Evolutionary conservation across 1,140 invertebrate species (phyloP).

Genomic region (Notospermus geniculatus): DNA sequence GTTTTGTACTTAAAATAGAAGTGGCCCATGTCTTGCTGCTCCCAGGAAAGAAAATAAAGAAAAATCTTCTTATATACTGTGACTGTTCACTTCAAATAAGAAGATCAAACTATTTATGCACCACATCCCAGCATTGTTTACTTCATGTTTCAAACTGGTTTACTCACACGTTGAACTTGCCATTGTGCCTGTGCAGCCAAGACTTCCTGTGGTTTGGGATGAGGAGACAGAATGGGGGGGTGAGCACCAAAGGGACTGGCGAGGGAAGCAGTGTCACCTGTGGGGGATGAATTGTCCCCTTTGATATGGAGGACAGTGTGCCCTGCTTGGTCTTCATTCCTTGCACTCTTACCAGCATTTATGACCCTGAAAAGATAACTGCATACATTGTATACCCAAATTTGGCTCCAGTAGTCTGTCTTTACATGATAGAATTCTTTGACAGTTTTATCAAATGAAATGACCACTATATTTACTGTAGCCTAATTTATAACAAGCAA

Average conservation of each 20-base stretch:
- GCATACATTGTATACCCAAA: constrained; percentile 4
- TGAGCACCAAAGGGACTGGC: neutral
- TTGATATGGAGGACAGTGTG: constrained; percentile 7
- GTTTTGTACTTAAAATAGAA: too few species aligned
- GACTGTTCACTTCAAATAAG: too few species aligned
- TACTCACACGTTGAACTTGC: too few species aligned
- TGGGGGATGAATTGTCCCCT: neutral
- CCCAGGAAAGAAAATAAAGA: too few species aligned
- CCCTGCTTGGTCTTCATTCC: constrained; percentile 78
- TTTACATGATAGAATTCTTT: constrained; percentile 43
- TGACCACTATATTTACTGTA: too few species aligned
- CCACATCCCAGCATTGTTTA: too few species aligned
- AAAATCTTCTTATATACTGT: too few species aligned
- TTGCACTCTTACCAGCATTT: constrained; percentile 77
- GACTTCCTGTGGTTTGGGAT: neutral
- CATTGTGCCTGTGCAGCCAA: neutral
- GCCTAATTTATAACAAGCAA: too few species aligned
- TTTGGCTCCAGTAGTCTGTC: neutral
- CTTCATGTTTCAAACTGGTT: too few species aligned
- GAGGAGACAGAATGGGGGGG: neutral
- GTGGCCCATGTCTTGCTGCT: too few species aligned
- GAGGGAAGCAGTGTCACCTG: neutral
- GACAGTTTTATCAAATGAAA: too few species aligned
- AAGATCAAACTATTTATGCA: too few species aligned
- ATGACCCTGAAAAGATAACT: constrained; percentile 55